Evolutionary conservation across 2,797 vertebrate genomes (phyloP).

Genomic region (Anas bernieri): DNA sequence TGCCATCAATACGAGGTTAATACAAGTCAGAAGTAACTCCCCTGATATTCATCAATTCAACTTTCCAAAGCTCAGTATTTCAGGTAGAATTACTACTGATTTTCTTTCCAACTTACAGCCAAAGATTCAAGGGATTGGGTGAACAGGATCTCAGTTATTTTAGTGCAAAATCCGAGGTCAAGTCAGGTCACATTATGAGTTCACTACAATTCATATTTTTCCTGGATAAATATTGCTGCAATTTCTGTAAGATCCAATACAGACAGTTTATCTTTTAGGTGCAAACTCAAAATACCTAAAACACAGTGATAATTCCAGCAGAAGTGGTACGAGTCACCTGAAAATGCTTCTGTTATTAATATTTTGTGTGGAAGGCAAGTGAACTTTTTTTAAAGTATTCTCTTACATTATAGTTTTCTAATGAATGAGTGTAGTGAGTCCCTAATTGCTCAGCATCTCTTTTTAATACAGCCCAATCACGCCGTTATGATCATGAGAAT

Average conservation of each 20-base stretch:
- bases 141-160: not conserved
- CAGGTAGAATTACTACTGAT: not conserved
- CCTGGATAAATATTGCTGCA: not conserved
- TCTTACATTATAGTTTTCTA: not conserved
- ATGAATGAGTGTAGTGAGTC: not conserved
- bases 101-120: not conserved
- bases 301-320: not conserved
- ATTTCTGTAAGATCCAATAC: not conserved
- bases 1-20: not conserved
- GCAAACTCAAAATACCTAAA: not conserved
- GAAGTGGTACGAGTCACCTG: not conserved
- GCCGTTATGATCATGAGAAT: not conserved
- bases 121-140: not conserved
- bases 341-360: not conserved
- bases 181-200: not conserved
- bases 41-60: fast-evolving
- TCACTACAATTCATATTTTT: not conserved
- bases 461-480: not conserved
- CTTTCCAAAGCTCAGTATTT: not conserved
- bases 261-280: not conserved
- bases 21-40: not conserved
- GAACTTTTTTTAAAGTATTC: not conserved
- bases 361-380: fast-evolving
- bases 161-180: not conserved
- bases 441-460: not conserved